Evolutionary conservation across 2,113 vertebrate species (phyloP).

Genomic region (Apteryx mantelli): DNA sequence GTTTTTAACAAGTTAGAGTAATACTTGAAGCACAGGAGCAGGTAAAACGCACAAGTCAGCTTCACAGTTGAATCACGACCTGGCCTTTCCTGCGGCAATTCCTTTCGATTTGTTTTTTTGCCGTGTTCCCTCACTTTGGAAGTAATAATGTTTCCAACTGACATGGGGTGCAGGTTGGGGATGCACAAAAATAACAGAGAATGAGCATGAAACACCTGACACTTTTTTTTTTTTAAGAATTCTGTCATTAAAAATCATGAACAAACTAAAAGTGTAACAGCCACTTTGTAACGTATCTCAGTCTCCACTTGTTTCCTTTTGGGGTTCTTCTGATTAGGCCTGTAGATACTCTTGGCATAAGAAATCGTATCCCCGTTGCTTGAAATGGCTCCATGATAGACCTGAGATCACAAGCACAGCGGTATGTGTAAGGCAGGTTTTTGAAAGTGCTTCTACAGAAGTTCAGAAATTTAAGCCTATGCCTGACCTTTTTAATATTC

Average conservation of each 20-base stretch:
- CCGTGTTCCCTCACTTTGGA: background rate
- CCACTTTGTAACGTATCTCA: background rate
- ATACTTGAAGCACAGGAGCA: background rate
- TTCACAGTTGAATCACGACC: background rate
- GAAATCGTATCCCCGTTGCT: background rate
- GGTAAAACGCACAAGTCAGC: fast-evolving
- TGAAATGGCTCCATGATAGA: background rate
- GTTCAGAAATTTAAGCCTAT: background rate
- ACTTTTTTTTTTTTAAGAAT: background rate
- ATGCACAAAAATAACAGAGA: background rate
- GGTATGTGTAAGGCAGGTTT: fast-evolving
- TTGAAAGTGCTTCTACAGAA: background rate
- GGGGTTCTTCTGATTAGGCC: background rate
- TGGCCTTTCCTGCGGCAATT: background rate
- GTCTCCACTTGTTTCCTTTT: background rate
- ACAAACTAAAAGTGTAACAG: background rate
- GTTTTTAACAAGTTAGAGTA: background rate
- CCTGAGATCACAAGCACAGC: background rate
- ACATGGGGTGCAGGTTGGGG: fast-evolving
- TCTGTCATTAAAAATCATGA: background rate
- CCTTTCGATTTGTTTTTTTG: fast-evolving
- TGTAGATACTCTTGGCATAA: background rate
- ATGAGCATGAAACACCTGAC: background rate
- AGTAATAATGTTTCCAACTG: background rate
- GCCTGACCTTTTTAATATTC: background rate